These are phyloP conservation scores for Charadrius vociferus DNA, from an alignment of 2,113 vertebrate species.

Conservation along the genomic window DNA sequence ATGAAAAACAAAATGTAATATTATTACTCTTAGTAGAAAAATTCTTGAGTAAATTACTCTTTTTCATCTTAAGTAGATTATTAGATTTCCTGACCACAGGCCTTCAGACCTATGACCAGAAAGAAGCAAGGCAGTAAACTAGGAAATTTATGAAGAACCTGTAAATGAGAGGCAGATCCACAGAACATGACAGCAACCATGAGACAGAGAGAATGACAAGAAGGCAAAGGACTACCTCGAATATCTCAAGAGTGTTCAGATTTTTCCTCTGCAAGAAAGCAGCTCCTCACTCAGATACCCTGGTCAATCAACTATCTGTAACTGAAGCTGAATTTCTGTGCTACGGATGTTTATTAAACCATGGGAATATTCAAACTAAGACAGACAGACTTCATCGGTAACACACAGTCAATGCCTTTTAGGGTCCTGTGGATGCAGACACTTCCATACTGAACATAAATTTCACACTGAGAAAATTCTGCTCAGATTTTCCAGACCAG, in stretches of 20 bases:
- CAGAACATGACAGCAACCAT: neutral
- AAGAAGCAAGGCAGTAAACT: neutral
- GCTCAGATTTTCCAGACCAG: neutral
- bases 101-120: neutral
- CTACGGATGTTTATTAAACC: neutral
- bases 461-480: neutral
- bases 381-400: neutral
- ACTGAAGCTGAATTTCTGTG: neutral
- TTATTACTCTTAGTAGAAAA: neutral
- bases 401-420: neutral
- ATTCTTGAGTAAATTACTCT: neutral
- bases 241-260: neutral
- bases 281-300: neutral
- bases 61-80: neutral
- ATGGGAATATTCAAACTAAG: neutral
- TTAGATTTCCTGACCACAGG: neutral
- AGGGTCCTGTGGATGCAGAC: neutral
- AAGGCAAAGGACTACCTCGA: neutral
- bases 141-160: neutral
- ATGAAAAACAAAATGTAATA: neutral
- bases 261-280: neutral
- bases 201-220: neutral
- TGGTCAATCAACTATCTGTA: neutral
- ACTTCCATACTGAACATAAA: neutral
- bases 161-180: neutral